These are phyloP conservation scores for Temnopleurus reevesii DNA, from an alignment of 53 echinoderm and acorn worm species.

Conservation along the genomic window DNA sequence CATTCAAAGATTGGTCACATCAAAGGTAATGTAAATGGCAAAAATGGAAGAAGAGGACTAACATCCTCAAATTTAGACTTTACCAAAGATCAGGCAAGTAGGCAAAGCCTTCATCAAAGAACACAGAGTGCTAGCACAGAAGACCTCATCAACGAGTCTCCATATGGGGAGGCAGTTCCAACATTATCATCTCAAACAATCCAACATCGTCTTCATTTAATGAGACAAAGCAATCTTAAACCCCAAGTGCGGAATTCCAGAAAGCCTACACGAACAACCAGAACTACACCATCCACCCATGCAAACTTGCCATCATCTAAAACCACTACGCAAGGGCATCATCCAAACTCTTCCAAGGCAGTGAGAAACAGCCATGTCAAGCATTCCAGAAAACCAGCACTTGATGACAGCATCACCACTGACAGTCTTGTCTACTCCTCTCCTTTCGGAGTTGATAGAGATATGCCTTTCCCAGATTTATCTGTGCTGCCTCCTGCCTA, in stretches of 20 bases:
- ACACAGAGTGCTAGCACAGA: slow-evolving; percentile 84
- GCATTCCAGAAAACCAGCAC: neutral
- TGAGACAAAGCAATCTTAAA: neutral
- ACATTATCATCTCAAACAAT: neutral
- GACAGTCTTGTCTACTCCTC: slow-evolving; percentile 60
- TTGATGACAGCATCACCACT: slow-evolving; percentile 45
- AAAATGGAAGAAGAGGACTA: neutral
- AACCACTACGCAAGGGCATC: neutral
- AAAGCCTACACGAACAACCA: neutral
- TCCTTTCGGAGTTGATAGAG: slow-evolving; percentile 47
- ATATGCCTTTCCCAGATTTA: neutral
- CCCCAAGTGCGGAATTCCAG: neutral
- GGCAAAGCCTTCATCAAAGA: slow-evolving; percentile 29
- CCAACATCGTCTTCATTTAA: neutral
- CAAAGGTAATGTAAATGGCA: neutral
- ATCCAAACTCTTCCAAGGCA: neutral
- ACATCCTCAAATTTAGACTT: neutral
- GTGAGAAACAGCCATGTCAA: neutral
- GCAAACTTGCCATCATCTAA: neutral
- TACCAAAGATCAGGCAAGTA: neutral
- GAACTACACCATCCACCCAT: neutral
- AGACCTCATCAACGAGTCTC: slow-evolving; percentile 83
- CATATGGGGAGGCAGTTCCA: slow-evolving; percentile 56
- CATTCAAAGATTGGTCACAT: neutral
- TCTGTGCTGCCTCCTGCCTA: neutral